Conservation (phyloP, 2,113 vertebrate species). For the Potamarius usumacintae region DNA sequence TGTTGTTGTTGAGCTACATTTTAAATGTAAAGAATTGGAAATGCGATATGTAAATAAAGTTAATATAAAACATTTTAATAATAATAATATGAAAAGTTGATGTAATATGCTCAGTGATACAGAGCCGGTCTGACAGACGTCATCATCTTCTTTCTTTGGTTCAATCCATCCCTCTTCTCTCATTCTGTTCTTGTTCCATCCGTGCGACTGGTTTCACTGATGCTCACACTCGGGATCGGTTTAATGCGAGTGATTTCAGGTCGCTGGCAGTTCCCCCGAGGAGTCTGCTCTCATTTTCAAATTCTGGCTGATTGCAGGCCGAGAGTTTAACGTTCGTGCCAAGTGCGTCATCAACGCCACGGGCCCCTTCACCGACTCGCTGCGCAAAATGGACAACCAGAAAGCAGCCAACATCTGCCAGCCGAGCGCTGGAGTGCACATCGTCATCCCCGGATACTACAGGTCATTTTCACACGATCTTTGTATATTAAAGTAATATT, state of each 20-base stretch:
- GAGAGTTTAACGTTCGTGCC: slow-evolving; percentile 91
- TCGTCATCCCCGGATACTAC: slow-evolving; percentile 97
- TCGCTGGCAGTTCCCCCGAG: not conserved
- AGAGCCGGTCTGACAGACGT: no score
- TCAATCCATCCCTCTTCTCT: not conserved
- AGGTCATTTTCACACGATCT: slow-evolving; percentile 71
- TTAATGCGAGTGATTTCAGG: not conserved
- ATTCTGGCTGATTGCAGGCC: slow-evolving; percentile 70
- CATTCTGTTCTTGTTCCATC: not conserved
- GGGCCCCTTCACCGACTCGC: slow-evolving; percentile 91
- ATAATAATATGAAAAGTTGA: no score
- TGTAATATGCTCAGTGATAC: no score
- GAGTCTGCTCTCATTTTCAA: not conserved
- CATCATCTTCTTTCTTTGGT: not conserved
- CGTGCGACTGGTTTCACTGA: not conserved
- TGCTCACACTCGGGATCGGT: not conserved
- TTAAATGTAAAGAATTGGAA: no score
- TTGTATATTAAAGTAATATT: not conserved
- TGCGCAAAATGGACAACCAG: slow-evolving; percentile 94
- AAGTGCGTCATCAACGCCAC: slow-evolving; percentile 98
- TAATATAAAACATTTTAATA: no score
- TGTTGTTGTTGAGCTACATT: no score
- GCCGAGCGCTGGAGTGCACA: slow-evolving; percentile 94
- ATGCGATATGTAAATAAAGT: no score
- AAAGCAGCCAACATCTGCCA: slow-evolving; percentile 85